Conservation (phyloP, 2,797 vertebrate genomes). For the Phalanger gymnotis region DNA sequence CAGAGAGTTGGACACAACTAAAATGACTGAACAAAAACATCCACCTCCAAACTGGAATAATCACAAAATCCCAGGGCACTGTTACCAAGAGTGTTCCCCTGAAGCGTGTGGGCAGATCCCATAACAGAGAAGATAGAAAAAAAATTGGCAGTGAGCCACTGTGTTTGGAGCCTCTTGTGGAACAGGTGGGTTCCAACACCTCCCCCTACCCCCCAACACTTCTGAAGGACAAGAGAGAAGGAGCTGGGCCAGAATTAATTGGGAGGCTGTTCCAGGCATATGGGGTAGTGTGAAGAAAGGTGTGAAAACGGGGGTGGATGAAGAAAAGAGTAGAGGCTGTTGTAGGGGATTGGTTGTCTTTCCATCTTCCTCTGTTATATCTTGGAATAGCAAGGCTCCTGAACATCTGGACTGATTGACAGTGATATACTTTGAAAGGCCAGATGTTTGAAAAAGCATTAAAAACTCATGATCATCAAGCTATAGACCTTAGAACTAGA, state of each 20-base stretch:
- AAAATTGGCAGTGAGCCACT: neutral
- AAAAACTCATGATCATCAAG: constrained; percentile 26
- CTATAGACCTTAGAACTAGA: neutral
- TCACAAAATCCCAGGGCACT: neutral
- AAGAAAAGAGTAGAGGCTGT: neutral
- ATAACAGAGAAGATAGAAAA: neutral
- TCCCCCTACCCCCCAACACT: neutral
- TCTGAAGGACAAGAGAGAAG: neutral
- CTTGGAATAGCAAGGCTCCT: neutral
- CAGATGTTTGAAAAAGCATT: constrained; percentile 63
- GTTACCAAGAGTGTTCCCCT: neutral
- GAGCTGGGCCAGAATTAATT: neutral
- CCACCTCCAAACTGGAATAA: neutral
- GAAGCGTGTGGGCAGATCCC: neutral
- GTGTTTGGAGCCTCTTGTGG: neutral
- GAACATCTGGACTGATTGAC: constrained; percentile 20
- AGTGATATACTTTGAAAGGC: constrained; percentile 36
- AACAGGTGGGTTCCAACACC: neutral
- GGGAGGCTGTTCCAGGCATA: neutral
- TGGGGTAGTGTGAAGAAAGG: neutral
- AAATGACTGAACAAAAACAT: neutral
- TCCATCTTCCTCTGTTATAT: neutral
- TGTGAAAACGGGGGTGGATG: too few species aligned
- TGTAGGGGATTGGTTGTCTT: neutral
- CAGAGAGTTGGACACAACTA: neutral